Evolutionary conservation across 2,797 vertebrate species (phyloP).

Genomic region (Cynodonichthys magdalenae): DNA sequence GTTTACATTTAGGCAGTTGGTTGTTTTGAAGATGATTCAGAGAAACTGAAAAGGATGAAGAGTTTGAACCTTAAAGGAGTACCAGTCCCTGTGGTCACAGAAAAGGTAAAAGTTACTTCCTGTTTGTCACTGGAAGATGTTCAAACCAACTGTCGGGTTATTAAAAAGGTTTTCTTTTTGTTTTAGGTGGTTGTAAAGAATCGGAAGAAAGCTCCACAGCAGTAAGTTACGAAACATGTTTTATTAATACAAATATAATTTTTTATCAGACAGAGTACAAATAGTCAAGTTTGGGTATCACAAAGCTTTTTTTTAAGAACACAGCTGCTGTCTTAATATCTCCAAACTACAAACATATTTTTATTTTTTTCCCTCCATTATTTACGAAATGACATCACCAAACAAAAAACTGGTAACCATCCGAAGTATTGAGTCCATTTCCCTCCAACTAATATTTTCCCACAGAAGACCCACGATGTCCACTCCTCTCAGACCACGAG

Average conservation of each 20-base stretch:
- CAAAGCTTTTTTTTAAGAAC: too few relatives aligned
- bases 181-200: slow-evolving; percentile 23
- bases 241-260: too few relatives aligned
- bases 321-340: too few relatives aligned
- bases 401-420: too few relatives aligned
- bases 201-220: slow-evolving; percentile 8
- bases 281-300: too few relatives aligned
- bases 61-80: slow-evolving; percentile 71
- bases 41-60: slow-evolving; percentile 75
- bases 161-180: slow-evolving; percentile 2
- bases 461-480: slow-evolving; percentile 26
- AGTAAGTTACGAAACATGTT: slow-evolving; percentile 33
- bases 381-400: too few relatives aligned
- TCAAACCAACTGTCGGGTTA: neutral
- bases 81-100: slow-evolving; percentile 62
- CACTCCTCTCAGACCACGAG: neutral
- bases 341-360: too few relatives aligned
- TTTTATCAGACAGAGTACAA: too few relatives aligned
- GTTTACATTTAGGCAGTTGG: slow-evolving; percentile 80
- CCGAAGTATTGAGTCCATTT: neutral
- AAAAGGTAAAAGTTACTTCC: slow-evolving; percentile 51
- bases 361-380: too few relatives aligned
- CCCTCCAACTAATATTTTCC: neutral
- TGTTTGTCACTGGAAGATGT: neutral
- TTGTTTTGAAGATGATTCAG: slow-evolving; percentile 84